These are phyloP conservation scores for Stictonetta naevosa DNA, from an alignment of 2,113 vertebrate species.

Conservation along the genomic window DNA sequence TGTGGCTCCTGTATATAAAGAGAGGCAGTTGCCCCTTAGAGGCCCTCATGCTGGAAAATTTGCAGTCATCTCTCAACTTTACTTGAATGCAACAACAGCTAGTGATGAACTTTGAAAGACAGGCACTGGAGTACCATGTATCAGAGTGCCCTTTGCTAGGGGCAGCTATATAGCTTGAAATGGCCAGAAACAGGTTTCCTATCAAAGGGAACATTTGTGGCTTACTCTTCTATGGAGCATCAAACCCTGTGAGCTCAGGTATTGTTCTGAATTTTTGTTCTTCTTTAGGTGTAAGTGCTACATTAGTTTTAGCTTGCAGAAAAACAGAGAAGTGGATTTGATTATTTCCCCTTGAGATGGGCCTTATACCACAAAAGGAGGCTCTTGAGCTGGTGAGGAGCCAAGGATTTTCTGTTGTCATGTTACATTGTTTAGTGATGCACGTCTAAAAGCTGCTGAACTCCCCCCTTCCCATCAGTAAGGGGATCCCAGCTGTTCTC, in stretches of 20 bases:
- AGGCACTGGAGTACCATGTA: rapidly evolving
- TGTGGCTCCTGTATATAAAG: not conserved
- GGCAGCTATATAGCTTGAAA: not conserved
- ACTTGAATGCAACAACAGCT: not conserved
- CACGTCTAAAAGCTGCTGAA: not conserved
- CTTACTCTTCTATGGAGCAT: not conserved
- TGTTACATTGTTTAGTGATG: not conserved
- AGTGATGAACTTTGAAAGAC: not conserved
- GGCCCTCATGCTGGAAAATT: not conserved
- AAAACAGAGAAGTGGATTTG: not conserved
- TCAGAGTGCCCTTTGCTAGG: not conserved
- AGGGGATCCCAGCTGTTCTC: not conserved
- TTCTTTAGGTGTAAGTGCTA: not conserved
- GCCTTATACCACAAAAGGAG: not conserved
- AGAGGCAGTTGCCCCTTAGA: not conserved
- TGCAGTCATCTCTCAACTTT: not conserved
- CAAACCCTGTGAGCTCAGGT: not conserved
- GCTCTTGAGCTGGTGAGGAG: not conserved
- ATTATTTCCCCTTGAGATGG: not conserved
- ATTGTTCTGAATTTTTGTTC: not conserved
- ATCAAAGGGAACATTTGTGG: not conserved
- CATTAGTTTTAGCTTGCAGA: not conserved
- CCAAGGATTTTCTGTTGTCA: not conserved
- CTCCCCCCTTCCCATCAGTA: not conserved
- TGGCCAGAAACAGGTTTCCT: not conserved